These are phyloP conservation scores for Augochlora pura DNA, from an alignment of 1,140 invertebrate species.

Conservation along the genomic window DNA sequence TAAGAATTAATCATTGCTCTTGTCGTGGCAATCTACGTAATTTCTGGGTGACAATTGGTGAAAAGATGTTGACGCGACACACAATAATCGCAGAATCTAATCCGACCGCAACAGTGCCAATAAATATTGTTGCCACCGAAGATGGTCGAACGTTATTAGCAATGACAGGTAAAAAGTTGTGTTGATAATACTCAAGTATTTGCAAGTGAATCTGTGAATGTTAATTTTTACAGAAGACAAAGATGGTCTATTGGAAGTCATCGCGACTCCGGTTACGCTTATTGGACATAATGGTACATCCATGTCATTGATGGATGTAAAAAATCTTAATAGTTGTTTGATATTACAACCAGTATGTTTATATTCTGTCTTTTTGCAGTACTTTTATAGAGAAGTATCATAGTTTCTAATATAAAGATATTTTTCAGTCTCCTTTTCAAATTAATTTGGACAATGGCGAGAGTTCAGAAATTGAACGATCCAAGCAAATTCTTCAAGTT, in stretches of 20 bases:
- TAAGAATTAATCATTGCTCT: neutral
- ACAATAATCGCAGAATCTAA: conserved; percentile 50
- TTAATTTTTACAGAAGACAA: conserved; percentile 60
- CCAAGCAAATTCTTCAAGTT: conserved; percentile 30
- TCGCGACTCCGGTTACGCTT: conserved; percentile 62
- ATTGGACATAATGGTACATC: conserved; percentile 57
- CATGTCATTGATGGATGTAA: conserved; percentile 38
- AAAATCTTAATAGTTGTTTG: conserved; percentile 52
- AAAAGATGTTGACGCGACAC: conserved; percentile 52
- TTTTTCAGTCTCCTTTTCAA: conserved; percentile 63
- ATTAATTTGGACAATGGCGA: conserved; percentile 55
- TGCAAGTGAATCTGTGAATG: neutral
- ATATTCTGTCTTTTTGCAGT: neutral
- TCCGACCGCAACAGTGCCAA: conserved; percentile 54
- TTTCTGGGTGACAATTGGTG: neutral
- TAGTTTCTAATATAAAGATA: neutral
- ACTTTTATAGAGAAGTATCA: neutral
- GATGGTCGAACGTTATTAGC: conserved; percentile 69
- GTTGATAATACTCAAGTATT: neutral
- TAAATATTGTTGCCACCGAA: conserved; percentile 71
- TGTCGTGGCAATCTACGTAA: neutral
- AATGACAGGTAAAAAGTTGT: conserved; percentile 62
- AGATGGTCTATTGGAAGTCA: conserved; percentile 66
- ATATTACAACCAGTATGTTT: conserved; percentile 47
- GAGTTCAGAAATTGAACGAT: conserved; percentile 31